Conservation (phyloP, 2,113 vertebrate genomes). For the Astur gentilis region DNA sequence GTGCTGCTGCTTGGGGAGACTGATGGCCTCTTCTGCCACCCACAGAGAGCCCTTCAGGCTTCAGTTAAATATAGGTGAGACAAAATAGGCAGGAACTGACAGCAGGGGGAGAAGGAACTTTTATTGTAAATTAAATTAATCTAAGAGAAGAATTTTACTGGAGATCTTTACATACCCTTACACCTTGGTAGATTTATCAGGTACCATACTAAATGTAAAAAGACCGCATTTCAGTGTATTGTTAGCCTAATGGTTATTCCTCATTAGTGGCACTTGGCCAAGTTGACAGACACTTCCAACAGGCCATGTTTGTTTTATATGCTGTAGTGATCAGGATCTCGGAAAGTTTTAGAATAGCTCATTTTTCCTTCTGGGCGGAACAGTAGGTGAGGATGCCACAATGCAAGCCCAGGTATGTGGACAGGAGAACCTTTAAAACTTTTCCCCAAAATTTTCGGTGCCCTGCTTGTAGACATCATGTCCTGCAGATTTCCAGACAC, state of each 20-base stretch:
- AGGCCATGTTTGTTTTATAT: not conserved
- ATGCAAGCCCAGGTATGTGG: not conserved
- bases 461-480: not conserved
- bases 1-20: not conserved
- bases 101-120: not conserved
- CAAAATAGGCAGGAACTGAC: not conserved
- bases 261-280: not conserved
- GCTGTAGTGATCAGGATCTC: not conserved
- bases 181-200: not conserved
- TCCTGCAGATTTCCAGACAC: not conserved
- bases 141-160: not conserved
- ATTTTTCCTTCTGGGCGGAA: not conserved
- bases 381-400: not conserved
- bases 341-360: not conserved
- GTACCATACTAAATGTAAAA: not conserved
- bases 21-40: not conserved
- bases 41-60: not conserved
- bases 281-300: not conserved
- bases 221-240: not conserved
- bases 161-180: not conserved
- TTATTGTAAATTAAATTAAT: not conserved
- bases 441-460: not conserved
- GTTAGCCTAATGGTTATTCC: not conserved
- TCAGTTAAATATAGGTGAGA: not conserved
- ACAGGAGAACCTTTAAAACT: not conserved